These are phyloP conservation scores for Epizoanthus ramosus DNA, from an alignment of 92 coral and sea anemone species.

Conservation along the genomic window DNA sequence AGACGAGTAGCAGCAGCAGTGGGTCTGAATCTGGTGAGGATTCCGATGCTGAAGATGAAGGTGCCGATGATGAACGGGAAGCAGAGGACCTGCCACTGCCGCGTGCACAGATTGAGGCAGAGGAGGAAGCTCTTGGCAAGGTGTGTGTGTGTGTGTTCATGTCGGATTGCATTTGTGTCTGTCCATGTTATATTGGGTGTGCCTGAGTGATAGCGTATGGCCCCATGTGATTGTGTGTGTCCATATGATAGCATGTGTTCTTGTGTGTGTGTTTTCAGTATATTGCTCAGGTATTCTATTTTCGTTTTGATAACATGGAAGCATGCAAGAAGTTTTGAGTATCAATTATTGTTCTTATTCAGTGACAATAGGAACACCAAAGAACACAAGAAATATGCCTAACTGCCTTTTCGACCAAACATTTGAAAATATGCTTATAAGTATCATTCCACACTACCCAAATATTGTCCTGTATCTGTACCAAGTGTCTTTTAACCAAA, in stretches of 20 bases:
- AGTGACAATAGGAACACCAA: background rate
- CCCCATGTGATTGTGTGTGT: background rate
- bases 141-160: conserved; percentile 61
- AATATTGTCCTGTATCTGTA: no score
- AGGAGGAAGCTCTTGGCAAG: conserved; percentile 97
- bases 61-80: conserved; percentile 76
- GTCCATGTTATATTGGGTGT: background rate
- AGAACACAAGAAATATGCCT: no score
- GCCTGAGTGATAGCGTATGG: no score
- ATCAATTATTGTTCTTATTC: background rate
- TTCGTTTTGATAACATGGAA: no score
- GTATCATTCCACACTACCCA: no score
- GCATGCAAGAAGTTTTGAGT: no score
- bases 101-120: conserved; percentile 89
- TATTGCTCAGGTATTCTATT: no score
- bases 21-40: conserved; percentile 80
- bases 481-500: no score
- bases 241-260: no score
- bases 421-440: no score
- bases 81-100: conserved; percentile 74
- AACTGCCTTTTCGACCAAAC: no score
- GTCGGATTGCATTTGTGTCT: background rate
- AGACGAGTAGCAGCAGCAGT: conserved; percentile 58
- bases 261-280: no score
- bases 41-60: conserved; percentile 95